Evolutionary conservation across 2,888 invertebrate species (phyloP).

Genomic region (Heliconius ismenius): DNA sequence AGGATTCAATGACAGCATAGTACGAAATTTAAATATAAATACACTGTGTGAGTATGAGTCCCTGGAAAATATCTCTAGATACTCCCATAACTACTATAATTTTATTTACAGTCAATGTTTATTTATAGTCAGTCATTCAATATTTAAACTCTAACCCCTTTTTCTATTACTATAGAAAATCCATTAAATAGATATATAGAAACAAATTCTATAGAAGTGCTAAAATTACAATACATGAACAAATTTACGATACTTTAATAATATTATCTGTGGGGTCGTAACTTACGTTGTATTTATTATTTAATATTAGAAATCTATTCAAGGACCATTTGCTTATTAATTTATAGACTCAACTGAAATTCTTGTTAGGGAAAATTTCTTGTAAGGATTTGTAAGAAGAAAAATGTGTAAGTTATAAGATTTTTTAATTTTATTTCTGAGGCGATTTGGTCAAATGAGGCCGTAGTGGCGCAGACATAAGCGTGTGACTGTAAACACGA

Average conservation of each 20-base stretch:
- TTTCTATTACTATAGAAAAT: neutral
- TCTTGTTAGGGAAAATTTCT: no score
- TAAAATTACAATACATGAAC: conserved; percentile 40
- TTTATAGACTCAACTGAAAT: neutral
- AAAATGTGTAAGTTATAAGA: no score
- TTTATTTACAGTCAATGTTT: neutral
- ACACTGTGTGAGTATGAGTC: no score
- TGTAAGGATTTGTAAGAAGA: no score
- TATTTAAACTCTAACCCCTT: neutral
- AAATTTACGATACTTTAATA: conserved; percentile 52
- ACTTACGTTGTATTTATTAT: conserved; percentile 41
- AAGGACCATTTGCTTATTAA: conserved; percentile 16
- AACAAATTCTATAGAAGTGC: neutral
- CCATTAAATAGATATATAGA: neutral
- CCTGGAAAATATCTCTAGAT: no score
- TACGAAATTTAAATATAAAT: no score
- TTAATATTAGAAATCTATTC: conserved; percentile 1
- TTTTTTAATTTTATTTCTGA: no score
- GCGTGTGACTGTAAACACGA: no score
- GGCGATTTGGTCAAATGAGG: no score
- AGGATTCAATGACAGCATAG: neutral
- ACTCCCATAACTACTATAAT: no score
- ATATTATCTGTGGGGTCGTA: conserved; percentile 54
- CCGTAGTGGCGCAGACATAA: neutral
- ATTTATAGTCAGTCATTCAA: neutral